Conservation (phyloP, 2,888 invertebrate genomes). For the Dynastes maya region DNA sequence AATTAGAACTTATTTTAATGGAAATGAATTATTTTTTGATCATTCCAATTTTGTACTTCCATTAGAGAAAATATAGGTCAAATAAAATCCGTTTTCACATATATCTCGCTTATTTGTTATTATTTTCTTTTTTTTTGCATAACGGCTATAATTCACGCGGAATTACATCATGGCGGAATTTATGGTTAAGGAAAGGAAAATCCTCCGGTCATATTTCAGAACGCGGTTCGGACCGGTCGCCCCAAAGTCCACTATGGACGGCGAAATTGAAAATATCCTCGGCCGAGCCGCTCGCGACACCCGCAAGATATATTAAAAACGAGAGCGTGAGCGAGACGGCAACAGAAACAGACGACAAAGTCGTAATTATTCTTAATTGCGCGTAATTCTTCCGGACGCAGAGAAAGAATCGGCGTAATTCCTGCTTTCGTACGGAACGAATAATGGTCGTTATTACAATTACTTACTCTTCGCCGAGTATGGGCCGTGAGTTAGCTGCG, state of each 20-base stretch:
- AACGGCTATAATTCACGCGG: constrained; percentile 10
- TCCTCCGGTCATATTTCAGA: constrained; percentile 19
- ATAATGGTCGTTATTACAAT: constrained; percentile 11
- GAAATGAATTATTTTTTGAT: too few species aligned
- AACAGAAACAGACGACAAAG: neutral
- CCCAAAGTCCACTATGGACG: neutral
- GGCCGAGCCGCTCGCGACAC: neutral
- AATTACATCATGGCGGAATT: constrained; percentile 24
- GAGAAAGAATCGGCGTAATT: constrained; percentile 11
- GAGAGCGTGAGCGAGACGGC: constrained; percentile 6
- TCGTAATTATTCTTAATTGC: constrained; percentile 37
- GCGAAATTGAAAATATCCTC: constrained; percentile 28
- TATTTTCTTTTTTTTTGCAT: neutral
- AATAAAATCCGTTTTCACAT: neutral
- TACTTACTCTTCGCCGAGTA: constrained; percentile 4
- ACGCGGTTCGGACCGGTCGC: neutral
- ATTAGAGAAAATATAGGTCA: neutral
- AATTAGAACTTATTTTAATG: too few species aligned
- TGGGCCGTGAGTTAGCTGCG: neutral
- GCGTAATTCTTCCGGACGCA: constrained; percentile 15
- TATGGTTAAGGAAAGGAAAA: constrained; percentile 12
- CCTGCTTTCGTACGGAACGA: constrained; percentile 4
- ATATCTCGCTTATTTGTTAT: neutral
- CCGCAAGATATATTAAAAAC: neutral
- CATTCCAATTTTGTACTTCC: too few species aligned